Evolutionary conservation across 1,140 invertebrate genomes (phyloP), one percentile per base, ranked within the genome.

Genomic region (Gyrodactylus salaris): DNA sequence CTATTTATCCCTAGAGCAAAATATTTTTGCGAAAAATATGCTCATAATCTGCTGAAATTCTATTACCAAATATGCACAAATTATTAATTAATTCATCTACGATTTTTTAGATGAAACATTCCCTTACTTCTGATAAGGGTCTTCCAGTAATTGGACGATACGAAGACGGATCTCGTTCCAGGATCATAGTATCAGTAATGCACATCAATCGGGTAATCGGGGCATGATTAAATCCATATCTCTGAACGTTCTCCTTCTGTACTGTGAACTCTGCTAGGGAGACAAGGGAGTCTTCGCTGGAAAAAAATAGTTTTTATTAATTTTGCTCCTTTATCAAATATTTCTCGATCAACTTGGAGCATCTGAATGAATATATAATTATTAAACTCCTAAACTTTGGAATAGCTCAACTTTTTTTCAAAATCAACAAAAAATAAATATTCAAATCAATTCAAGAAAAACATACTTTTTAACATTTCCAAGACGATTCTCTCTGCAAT

Each of bases 91-190:
- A n/a, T n/a, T n/a, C n/a, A n/a, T n/a, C n/a, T n/a, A n/a, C n/a
- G n/a, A n/a, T n/a, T n/a, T n/a, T n/a, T n/a, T n/a, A n/a, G n/a
- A n/a, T n/a, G n/a, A n/a, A 68, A 68, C 21, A 68, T 19, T 68
- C 16, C 16, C 79, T 77, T 77, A 96, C 87, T 78, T 90, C 88
- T 74, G 85, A 85, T 7, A 97, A 80, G 0, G 91, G 91, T 77
- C 89, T 86, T 27, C 92, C 82, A 24, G 91, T 91, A 76, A 86
- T 87, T 75, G 91, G 87, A 77, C 86, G 88, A 80, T 99, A 98
- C 0, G 91, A 93, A 77, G 89, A 88, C 24, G 89, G 89, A 83
- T 99, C 94, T 77, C 94, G 84, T 83, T 98, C 94, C 26, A 99
- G 80, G 22, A 99, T 82, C 82, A 92, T 97, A 0, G 87, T 87